Conservation (phyloP, 53 echinoderm and acorn worm species). For the Actinopyga echinites region DNA sequence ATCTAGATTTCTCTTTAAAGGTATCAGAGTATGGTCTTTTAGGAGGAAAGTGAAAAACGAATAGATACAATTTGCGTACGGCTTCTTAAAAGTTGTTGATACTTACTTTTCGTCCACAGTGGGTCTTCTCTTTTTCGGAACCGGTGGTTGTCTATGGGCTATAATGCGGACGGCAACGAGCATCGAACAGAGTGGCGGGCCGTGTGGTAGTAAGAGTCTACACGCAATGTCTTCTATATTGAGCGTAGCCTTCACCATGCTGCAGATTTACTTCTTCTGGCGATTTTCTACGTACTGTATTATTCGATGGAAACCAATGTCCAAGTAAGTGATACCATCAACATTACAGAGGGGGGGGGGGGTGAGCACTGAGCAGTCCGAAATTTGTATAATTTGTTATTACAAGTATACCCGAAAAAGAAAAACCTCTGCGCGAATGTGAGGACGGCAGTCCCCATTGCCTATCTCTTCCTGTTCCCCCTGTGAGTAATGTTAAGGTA, state of each 20-base stretch:
- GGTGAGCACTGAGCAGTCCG: background rate
- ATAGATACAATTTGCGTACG: too few species aligned
- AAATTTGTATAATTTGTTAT: too few species aligned
- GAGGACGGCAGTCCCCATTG: too few species aligned
- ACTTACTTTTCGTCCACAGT: conserved; percentile 33
- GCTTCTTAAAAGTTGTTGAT: too few species aligned
- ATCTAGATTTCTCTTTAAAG: too few species aligned
- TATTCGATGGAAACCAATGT: conserved; percentile 83
- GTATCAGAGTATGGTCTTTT: too few species aligned
- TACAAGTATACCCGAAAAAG: too few species aligned
- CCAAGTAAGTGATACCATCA: conserved; percentile 69
- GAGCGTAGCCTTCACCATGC: conserved; percentile 93
- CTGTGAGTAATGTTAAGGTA: too few species aligned
- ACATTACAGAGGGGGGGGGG: too few species aligned
- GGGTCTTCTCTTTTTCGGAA: conserved; percentile 91
- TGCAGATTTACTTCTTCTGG: conserved; percentile 98
- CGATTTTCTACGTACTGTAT: conserved; percentile 85
- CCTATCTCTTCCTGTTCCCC: too few species aligned
- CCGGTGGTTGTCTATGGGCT: conserved; percentile 81
- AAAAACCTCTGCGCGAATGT: too few species aligned
- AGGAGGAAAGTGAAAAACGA: too few species aligned
- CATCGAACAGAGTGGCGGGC: conserved; percentile 87
- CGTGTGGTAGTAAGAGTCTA: conserved; percentile 75
- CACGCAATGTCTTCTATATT: conserved; percentile 88
- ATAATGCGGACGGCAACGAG: conserved; percentile 91